phyloP scores from a whole-genome alignment of 1,140 invertebrate genomes.

The Drosophila parvula region DNA sequence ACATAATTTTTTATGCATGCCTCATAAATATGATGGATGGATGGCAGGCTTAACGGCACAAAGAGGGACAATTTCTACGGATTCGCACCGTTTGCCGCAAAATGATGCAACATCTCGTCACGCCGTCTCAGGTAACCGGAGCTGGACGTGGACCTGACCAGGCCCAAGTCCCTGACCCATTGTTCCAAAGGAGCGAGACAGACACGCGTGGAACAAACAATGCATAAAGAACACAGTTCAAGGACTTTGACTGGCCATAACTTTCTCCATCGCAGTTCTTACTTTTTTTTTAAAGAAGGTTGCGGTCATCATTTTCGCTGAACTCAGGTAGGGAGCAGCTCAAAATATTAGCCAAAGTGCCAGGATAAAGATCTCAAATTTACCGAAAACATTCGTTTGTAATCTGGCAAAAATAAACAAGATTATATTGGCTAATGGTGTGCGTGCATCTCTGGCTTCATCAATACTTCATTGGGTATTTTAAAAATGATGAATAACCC shows the following conservation, averaged over 20 bases:
- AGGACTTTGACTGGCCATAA: constrained; percentile 64
- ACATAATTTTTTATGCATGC: constrained; percentile 57
- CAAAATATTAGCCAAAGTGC: constrained; percentile 17
- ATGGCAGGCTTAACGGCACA: constrained; percentile 33
- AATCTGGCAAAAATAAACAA: constrained; percentile 39
- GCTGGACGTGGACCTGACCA: constrained; percentile 17
- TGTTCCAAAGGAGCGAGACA: constrained; percentile 35
- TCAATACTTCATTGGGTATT: constrained; percentile 30
- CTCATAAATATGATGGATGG: constrained; percentile 50
- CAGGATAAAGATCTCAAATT: constrained; percentile 29
- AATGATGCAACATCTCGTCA: constrained; percentile 67
- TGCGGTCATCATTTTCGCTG: constrained; percentile 62
- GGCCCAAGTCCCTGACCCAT: constrained; percentile 17
- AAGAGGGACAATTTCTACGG: constrained; percentile 51
- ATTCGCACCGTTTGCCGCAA: constrained; percentile 59
- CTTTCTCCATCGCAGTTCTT: constrained; percentile 57
- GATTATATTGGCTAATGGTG: constrained; percentile 40
- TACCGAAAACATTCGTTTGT: constrained; percentile 26
- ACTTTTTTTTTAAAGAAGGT: constrained; percentile 53
- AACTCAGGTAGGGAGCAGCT: constrained; percentile 52
- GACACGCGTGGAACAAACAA: constrained; percentile 69
- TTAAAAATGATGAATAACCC: constrained; percentile 39
- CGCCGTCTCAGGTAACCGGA: constrained; percentile 40
- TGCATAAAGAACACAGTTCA: constrained; percentile 75
- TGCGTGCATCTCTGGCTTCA: constrained; percentile 7